These are phyloP conservation scores for Datnioides undecimradiatus DNA, from an alignment of 2,113 vertebrate species.

Conservation along the genomic window DNA sequence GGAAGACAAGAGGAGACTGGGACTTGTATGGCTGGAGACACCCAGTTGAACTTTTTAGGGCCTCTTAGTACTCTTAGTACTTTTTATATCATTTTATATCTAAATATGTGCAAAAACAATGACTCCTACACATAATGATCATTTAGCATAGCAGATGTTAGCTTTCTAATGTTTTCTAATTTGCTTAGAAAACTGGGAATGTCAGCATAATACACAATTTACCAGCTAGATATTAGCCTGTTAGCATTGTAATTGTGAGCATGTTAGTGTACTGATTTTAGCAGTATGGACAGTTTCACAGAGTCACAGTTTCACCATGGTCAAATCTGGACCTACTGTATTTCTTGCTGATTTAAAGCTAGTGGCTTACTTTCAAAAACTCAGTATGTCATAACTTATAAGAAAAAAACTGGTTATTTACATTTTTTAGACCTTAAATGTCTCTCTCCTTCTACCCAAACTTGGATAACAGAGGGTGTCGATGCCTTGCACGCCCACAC, in stretches of 20 bases:
- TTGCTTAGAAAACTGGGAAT: not conserved
- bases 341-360: conserved; percentile 7
- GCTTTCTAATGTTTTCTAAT: not conserved
- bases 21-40: too few relatives aligned
- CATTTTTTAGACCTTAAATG: conserved; percentile 29
- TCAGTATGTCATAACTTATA: conserved; percentile 6
- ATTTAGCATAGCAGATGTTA: not conserved
- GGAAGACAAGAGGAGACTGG: not conserved
- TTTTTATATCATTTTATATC: too few relatives aligned
- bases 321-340: conserved; percentile 5
- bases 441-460: not conserved
- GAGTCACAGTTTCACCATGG: not conserved
- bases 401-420: conserved; percentile 49
- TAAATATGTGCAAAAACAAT: not conserved
- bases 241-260: not conserved
- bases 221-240: not conserved
- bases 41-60: too few relatives aligned
- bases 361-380: conserved; percentile 1
- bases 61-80: too few relatives aligned
- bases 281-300: too few relatives aligned
- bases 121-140: not conserved
- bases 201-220: not conserved
- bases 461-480: not conserved
- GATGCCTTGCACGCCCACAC: conserved; percentile 35
- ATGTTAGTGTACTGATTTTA: too few relatives aligned